Evolutionary conservation across 37 sponge, comb jelly and placozoan genomes (phyloP), one percentile per base, ranked within the genome.

Genomic region (Theonella swinhoei): DNA sequence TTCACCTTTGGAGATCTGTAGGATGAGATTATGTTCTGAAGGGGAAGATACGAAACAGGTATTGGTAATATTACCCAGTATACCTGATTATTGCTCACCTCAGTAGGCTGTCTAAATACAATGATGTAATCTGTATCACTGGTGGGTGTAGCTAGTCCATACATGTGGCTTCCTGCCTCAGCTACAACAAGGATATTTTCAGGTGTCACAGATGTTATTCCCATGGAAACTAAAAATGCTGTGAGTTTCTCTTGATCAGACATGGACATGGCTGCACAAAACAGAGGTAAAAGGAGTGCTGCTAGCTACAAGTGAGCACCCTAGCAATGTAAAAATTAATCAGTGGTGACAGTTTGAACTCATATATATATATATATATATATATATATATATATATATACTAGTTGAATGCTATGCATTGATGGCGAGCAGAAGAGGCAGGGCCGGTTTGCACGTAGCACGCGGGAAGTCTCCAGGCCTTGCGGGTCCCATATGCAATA

Each of bases 61-160:
- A 24, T 14, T 68, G 14, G 9, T n/a, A n/a, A n/a, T n/a, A n/a
- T n/a, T 9, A 64, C 65, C n/a, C 2, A 3, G 28, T 29, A 3
- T 29, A 3, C 65, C 14, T 29, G 2, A 64, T 29, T 29, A 25
- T 29, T 39, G 1, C 74, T 7, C 23, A 39, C 76, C 64, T 80
- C 35, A 8, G 88, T 83, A 11, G 89, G 83, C 4, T 80, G 39
- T 67, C 77, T 60, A 78, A 64, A 92, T n/a, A 92, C 75, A 7
- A 92, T 60, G 41, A 88, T 81, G 79, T 92, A 92, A 67, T 92
- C 93, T 0, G 77, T 85, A 59, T 92, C 93, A 74, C 88, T 87
- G 59, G 89, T 88, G 60, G 88, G 93, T 5, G 70, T 75, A n/a
- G 78, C 41, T 22, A 92, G 89, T 54, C 77, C 77, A 71, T 92